Conservation (phyloP, 2,888 invertebrate species). For the Leptinotarsa juncta region DNA sequence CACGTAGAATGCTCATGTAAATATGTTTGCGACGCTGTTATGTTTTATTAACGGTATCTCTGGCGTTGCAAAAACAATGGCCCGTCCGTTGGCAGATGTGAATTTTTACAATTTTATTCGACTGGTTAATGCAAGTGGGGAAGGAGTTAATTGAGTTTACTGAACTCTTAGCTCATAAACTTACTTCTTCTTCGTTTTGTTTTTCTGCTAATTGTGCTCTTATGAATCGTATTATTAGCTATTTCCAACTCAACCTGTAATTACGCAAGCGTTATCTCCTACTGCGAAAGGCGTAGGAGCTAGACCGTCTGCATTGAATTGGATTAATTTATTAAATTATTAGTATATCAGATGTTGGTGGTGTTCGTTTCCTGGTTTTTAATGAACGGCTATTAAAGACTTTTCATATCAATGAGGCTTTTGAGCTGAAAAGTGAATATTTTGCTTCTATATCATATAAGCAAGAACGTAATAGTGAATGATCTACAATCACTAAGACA, state of each 20-base stretch:
- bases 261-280: constrained; percentile 16
- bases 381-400: not conserved
- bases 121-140: not conserved
- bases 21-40: not conserved
- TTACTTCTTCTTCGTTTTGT: not conserved
- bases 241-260: constrained; percentile 18
- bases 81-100: not conserved
- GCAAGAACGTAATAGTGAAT: too few species aligned
- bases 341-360: constrained; percentile 6
- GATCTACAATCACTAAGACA: too few species aligned
- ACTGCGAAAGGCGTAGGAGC: not conserved
- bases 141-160: constrained; percentile 12
- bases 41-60: constrained; percentile 2
- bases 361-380: constrained; percentile 10
- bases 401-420: not conserved
- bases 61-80: not conserved
- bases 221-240: constrained; percentile 19
- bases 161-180: constrained; percentile 14
- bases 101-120: not conserved
- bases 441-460: not conserved
- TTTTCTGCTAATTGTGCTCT: constrained; percentile 18
- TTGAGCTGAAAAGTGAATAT: not conserved
- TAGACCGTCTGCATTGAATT: constrained; percentile 16
- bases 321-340: constrained; percentile 18
- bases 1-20: not conserved